A percentile compares a stretch with the other conserved stretches of the same genome.
Conservation (phyloP, 2,113 vertebrate species). For the Ahaetulla prasina region DNA sequence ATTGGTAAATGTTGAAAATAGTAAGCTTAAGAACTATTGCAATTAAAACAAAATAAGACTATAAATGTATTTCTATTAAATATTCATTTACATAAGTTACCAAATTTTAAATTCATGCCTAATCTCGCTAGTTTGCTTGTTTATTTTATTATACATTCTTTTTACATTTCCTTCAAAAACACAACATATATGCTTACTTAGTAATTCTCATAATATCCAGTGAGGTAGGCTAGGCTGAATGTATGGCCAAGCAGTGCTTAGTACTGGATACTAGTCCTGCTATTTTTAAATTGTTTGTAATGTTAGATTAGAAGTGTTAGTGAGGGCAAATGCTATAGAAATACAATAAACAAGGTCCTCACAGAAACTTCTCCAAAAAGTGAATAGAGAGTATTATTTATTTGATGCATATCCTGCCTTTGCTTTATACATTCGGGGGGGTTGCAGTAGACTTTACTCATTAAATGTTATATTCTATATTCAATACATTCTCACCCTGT, state of each 20-base stretch:
- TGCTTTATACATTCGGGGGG: background rate
- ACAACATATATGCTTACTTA: background rate
- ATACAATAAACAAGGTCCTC: background rate
- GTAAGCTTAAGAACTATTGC: background rate
- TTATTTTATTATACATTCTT: background rate
- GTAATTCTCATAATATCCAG: background rate
- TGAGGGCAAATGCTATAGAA: slow-evolving; percentile 35
- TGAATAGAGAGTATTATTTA: background rate
- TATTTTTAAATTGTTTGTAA: slow-evolving; percentile 42
- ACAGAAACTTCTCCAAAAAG: background rate
- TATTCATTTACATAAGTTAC: background rate
- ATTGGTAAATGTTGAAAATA: background rate
- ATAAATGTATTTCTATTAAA: background rate
- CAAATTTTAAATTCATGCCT: background rate
- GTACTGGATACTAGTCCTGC: no score
- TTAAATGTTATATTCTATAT: background rate
- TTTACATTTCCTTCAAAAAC: background rate
- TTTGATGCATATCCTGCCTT: background rate
- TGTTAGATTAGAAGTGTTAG: slow-evolving; percentile 26
- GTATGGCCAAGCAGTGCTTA: background rate
- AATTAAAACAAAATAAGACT: background rate
- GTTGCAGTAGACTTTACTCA: background rate
- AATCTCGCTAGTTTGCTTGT: slow-evolving; percentile 11
- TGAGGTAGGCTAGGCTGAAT: background rate
- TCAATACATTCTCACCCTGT: background rate